phyloP scores from a whole-genome alignment of 2,113 vertebrate genomes.

The Pterocles gutturalis region DNA sequence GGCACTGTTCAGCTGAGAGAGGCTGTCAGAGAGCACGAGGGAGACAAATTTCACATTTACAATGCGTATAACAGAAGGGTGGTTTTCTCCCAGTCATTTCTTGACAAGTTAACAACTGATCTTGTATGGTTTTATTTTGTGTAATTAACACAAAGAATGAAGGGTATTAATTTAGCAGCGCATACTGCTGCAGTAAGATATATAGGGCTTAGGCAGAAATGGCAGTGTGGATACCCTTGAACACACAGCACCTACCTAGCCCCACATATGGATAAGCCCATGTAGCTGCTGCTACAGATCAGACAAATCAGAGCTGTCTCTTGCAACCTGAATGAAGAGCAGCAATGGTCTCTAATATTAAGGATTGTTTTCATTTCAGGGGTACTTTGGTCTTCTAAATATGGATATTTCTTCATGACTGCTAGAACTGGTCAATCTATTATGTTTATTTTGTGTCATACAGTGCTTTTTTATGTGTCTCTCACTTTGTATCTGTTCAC shows the following conservation, averaged over 20 bases:
- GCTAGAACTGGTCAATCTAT: not conserved
- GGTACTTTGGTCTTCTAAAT: not conserved
- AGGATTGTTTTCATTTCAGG: not conserved
- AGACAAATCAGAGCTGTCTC: not conserved
- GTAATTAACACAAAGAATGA: not conserved
- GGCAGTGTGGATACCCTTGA: not conserved
- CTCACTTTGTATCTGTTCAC: not conserved
- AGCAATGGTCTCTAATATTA: not conserved
- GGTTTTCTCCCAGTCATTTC: not conserved
- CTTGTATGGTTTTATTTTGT: not conserved
- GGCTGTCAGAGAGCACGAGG: not conserved
- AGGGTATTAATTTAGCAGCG: accelerated
- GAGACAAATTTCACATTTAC: not conserved
- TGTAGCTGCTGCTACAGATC: not conserved
- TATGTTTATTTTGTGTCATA: not conserved
- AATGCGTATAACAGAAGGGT: accelerated
- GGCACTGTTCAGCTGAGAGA: not conserved
- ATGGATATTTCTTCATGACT: not conserved
- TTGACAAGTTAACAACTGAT: not conserved
- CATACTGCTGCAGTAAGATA: not conserved
- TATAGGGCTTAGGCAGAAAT: not conserved
- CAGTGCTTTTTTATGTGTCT: not conserved
- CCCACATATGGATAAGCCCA: accelerated
- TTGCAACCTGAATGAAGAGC: not conserved
- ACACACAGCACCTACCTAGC: not conserved